phyloP scores from a whole-genome alignment of 1,140 invertebrate genomes.

The Spodoptera frugiperda region DNA sequence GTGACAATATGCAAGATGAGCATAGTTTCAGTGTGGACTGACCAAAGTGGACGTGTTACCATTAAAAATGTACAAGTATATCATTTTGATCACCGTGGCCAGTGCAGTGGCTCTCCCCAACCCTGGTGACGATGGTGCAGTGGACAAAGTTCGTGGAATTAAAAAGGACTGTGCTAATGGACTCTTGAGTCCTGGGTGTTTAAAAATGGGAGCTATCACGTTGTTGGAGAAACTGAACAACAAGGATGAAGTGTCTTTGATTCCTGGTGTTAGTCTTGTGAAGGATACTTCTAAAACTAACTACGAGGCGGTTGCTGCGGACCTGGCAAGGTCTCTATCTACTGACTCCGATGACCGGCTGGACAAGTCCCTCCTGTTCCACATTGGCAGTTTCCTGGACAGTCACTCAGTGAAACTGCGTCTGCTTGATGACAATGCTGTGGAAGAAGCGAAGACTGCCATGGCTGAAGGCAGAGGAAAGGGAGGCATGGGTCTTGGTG shows the following conservation, averaged over 20 bases:
- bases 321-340: slow-evolving; percentile 89
- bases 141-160: slow-evolving; percentile 41
- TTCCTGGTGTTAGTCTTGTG: slow-evolving; percentile 90
- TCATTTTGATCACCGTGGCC: slow-evolving; percentile 45
- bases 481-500: slow-evolving; percentile 71
- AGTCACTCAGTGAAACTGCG: slow-evolving; percentile 90
- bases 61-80: slow-evolving; percentile 53
- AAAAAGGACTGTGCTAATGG: slow-evolving; percentile 88
- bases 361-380: slow-evolving; percentile 90
- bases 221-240: slow-evolving; percentile 89
- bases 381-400: slow-evolving; percentile 89
- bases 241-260: slow-evolving; percentile 87
- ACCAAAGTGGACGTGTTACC: slow-evolving; percentile 48
- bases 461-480: slow-evolving; percentile 84
- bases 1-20: slow-evolving; percentile 52
- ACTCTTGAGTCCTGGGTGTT: slow-evolving; percentile 89
- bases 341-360: slow-evolving; percentile 89
- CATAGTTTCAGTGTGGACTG: slow-evolving; percentile 53
- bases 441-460: slow-evolving; percentile 72
- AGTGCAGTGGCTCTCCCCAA: slow-evolving; percentile 56
- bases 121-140: slow-evolving; percentile 44
- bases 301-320: slow-evolving; percentile 87
- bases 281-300: slow-evolving; percentile 87
- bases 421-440: slow-evolving; percentile 88
- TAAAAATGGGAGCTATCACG: slow-evolving; percentile 91